These are phyloP conservation scores for Clarias fuscus DNA, from an alignment of 2,797 vertebrate species.

Conservation along the genomic window DNA sequence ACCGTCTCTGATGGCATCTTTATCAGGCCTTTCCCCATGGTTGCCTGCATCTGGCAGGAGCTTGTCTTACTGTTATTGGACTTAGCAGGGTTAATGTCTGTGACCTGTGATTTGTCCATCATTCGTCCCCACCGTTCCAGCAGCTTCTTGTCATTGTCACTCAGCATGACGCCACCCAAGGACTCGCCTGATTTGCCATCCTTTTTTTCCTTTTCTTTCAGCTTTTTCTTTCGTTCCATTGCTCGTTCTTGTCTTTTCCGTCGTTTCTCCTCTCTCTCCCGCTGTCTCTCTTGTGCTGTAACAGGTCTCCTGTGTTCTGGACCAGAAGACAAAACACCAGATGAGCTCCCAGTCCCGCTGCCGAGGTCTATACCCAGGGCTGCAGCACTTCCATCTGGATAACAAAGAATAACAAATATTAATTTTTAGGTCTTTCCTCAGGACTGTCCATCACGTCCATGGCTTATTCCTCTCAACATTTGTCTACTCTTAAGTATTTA, in stretches of 20 bases:
- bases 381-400: slow-evolving; percentile 70
- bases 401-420: slow-evolving; percentile 22
- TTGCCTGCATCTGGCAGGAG: slow-evolving; percentile 51
- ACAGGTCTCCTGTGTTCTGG: slow-evolving; percentile 81
- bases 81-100: slow-evolving; percentile 56
- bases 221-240: slow-evolving; percentile 83
- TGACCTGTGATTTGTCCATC: slow-evolving; percentile 73
- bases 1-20: slow-evolving; percentile 61
- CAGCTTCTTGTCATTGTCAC: slow-evolving; percentile 88
- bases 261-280: slow-evolving; percentile 90
- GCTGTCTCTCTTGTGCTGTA: slow-evolving; percentile 91
- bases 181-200: slow-evolving; percentile 79
- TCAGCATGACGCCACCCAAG: slow-evolving; percentile 84
- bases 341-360: slow-evolving; percentile 55
- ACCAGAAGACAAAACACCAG: slow-evolving; percentile 61
- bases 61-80: slow-evolving; percentile 61
- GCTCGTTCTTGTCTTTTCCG: slow-evolving; percentile 85
- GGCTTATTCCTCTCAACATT: too few relatives aligned
- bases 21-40: slow-evolving; percentile 50
- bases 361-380: slow-evolving; percentile 61
- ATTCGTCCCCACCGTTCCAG: slow-evolving; percentile 91
- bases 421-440: neutral
- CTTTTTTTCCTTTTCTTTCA: slow-evolving; percentile 84
- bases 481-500: too few relatives aligned
- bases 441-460: too few relatives aligned